Base-by-base conservation (phyloP, 1,140 invertebrate genomes). In the Brachionus sp. region DNA sequence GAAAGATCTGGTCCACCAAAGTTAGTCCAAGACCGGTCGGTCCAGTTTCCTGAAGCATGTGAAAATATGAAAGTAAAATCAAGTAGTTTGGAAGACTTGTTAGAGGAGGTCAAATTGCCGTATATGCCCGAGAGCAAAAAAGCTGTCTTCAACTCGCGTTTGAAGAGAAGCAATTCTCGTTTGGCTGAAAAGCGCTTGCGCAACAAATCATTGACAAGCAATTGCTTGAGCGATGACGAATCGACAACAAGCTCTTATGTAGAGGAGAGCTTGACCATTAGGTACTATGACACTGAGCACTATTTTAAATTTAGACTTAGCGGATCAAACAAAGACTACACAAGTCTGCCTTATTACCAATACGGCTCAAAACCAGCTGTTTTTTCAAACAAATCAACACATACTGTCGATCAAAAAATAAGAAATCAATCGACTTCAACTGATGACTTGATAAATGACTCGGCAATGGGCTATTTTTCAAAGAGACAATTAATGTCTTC, bases 261-360 rank as follows among this genome's bases (percentile, higher is more conserved):
- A 5, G 37, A 73, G 19, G 37, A 37, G 9, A 42, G 23, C 10
- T 75, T 25, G 25, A 68, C 64, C 10, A 68, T 35, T 12, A 75
- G 39, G 29, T 25, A 62, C 33, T 57, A 42, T 37, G 77, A 80
- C 57, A 16, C 19, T 19, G 77, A 80, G 7, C 50, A 80, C n/a
- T 80, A 80, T 64, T 80, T 80, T 29, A 80, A 80, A 10, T 62
- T 62, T 80, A 37, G 62, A 25, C 35, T 39, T 3, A 42, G 16
- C n/a, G 19, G 39, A 25, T 23, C 23, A 7, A 80, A 62, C 29
- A 80, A 35, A 57, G 77, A 80, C n/a, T 80, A 80, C 42, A 44
- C 77, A n/a, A 42, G 35, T 39, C 33, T 80, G 33, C 77, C 77
- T 13, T 80, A 80, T 25, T 80, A 80, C 33, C 77, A 80, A n/a